Base-by-base conservation (phyloP, 2,797 vertebrate species). In the Thaleichthys pacificus region DNA sequence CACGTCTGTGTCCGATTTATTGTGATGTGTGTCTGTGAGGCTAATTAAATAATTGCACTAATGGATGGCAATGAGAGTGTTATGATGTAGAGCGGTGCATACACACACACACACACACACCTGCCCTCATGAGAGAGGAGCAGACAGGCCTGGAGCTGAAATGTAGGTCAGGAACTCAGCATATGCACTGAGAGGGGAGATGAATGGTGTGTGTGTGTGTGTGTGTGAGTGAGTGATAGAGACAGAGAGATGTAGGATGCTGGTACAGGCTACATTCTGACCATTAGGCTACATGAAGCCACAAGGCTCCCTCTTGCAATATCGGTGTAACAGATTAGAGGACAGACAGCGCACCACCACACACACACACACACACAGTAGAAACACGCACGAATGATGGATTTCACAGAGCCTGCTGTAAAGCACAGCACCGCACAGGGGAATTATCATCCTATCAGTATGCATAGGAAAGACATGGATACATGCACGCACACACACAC, bases 151-250 rank as follows among this genome's bases (percentile, higher is more conserved):
- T 83, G 75, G 77, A 84, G 77, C 60, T 80, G 73, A 86, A 85
- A 89, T 89, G 73, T 89, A 87, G 89, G 87, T 87, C 88, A 91
- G 79, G 65, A 77, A 84, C 78, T 62, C n/a, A 78, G 61, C 85
- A 85, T 86, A 84, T 42, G 63, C 62, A 11, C 12, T 14, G 26
- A 26, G 17, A 62, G 61, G 17, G 30, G 61, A 62, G 61, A 32
- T 65, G 19, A 19, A 4, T 9, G 19, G 19, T 21, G 62, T 42
- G 19, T 73, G 79, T 71, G 62, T 57, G 47, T 14, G 38, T 42
- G 38, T 42, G 38, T 42, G 38, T 42, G n/a, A n/a, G n/a, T 32
- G 32, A 4, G 38, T 42, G 38, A 26, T 61, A 12, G 21, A 61
- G 24, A 61, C 9, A 26, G 60, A 26, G 60, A 26, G 60, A 61